Conservation (phyloP, 2,888 invertebrate species). For the Rhingia rostrata region DNA sequence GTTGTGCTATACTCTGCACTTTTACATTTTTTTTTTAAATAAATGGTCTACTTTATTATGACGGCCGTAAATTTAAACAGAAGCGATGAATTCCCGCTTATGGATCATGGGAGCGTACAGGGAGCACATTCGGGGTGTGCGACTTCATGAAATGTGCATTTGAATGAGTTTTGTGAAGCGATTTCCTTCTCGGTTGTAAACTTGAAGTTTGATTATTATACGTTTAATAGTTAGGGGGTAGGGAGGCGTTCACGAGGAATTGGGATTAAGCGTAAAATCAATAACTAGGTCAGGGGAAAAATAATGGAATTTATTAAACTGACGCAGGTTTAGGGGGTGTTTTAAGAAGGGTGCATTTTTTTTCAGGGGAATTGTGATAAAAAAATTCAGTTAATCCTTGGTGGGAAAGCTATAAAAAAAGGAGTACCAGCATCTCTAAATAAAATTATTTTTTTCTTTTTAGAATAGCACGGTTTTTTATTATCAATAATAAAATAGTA, state of each 20-base stretch:
- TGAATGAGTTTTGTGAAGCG: constrained; percentile 42
- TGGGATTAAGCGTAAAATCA: constrained; percentile 42
- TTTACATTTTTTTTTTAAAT: constrained; percentile 73
- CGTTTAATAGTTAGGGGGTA: background rate
- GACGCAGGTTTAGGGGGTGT: background rate
- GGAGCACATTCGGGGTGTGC: constrained; percentile 39
- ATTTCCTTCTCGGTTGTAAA: constrained; percentile 64
- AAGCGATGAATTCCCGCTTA: constrained; percentile 72
- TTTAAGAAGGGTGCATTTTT: background rate
- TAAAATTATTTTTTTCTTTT: too few species aligned
- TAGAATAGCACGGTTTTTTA: too few species aligned
- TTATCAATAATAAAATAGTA: too few species aligned
- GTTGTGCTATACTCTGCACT: constrained; percentile 44
- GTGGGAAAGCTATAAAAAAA: background rate
- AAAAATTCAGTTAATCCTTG: background rate
- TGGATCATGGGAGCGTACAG: constrained; percentile 42
- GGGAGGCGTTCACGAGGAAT: background rate
- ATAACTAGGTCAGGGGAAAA: constrained; percentile 66
- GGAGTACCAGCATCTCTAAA: too few species aligned
- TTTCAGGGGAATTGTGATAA: background rate
- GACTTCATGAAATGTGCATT: constrained; percentile 63
- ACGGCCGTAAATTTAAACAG: constrained; percentile 71
- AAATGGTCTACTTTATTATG: constrained; percentile 73
- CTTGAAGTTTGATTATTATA: constrained; percentile 65
- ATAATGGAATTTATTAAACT: background rate